phyloP scores from a whole-genome alignment of 2,888 invertebrate species.

The Plebejus melissa region DNA sequence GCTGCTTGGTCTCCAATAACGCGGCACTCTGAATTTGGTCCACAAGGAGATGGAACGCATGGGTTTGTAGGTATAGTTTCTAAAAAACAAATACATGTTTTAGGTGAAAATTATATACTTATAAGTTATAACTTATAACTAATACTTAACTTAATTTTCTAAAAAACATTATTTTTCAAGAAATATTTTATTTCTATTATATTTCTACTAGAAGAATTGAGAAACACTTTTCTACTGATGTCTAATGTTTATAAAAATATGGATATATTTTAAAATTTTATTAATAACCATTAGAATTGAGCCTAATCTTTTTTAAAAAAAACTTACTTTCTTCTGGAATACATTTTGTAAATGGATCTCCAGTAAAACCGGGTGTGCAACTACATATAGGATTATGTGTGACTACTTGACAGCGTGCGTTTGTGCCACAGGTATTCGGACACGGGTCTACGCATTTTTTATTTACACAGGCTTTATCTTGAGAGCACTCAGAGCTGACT shows the following conservation, averaged over 20 bases:
- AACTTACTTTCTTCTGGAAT: conserved; percentile 80
- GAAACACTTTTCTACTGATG: background rate
- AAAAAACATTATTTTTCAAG: too few species aligned
- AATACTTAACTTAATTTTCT: too few species aligned
- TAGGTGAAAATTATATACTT: background rate
- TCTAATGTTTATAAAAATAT: background rate
- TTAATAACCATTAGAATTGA: background rate
- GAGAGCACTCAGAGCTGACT: conserved; percentile 89
- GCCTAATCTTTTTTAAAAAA: background rate
- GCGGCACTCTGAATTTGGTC: conserved; percentile 89
- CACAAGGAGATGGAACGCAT: conserved; percentile 90
- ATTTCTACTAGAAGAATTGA: too few species aligned
- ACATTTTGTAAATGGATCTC: conserved; percentile 89
- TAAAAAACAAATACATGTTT: conserved; percentile 31
- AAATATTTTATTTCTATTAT: too few species aligned
- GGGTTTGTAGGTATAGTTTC: conserved; percentile 76
- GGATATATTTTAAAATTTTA: background rate
- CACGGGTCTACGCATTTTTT: conserved; percentile 91
- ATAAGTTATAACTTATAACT: background rate
- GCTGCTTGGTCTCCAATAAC: conserved; percentile 90
- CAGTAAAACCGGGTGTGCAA: conserved; percentile 87
- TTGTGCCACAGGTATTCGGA: conserved; percentile 88
- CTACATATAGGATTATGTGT: conserved; percentile 93
- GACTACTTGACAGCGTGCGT: conserved; percentile 89
- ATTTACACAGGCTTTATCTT: conserved; percentile 88